Evolutionary conservation across 2,888 invertebrate genomes (phyloP).

Genomic region (Magallana nippona): DNA sequence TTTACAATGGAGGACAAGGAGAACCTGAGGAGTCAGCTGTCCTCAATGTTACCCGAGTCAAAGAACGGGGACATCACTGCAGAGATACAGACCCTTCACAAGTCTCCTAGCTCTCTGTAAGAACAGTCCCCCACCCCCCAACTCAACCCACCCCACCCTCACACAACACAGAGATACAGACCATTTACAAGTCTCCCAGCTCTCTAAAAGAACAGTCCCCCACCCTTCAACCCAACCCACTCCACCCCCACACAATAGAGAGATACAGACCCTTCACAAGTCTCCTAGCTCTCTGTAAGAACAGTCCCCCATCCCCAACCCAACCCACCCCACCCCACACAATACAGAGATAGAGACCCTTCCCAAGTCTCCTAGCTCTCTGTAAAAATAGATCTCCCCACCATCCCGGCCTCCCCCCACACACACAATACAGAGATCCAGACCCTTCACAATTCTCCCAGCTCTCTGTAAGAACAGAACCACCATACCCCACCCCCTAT

Average conservation of each 20-base stretch:
- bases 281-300: conserved; percentile 6
- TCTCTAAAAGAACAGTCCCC: not conserved
- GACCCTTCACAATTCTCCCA: conserved; percentile 1
- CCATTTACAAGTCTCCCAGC: conserved; percentile 8
- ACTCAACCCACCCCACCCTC: not conserved
- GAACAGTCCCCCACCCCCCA: too few relatives aligned
- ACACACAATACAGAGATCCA: conserved; percentile 44
- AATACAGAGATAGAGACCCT: conserved; percentile 78
- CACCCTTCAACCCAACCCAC: too few relatives aligned
- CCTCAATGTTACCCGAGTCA: conserved; percentile 85
- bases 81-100: conserved; percentile 78
- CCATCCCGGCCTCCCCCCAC: too few relatives aligned
- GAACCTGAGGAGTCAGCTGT: conserved; percentile 89
- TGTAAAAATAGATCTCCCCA: not conserved
- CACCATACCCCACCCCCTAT: too few relatives aligned
- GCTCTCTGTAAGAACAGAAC: not conserved
- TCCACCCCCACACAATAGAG: conserved; percentile 67
- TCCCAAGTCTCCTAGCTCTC: not conserved
- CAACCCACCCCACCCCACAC: not conserved
- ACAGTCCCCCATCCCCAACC: too few relatives aligned
- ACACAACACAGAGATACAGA: conserved; percentile 79
- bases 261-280: conserved; percentile 71
- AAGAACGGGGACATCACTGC: conserved; percentile 79
- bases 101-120: conserved; percentile 24
- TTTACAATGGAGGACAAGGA: conserved; percentile 87